Percentiles rank a stretch among this genome's conserved stretches.
phyloP scores from a whole-genome alignment of 2,113 vertebrate genomes.

The Menura novaehollandiae region DNA sequence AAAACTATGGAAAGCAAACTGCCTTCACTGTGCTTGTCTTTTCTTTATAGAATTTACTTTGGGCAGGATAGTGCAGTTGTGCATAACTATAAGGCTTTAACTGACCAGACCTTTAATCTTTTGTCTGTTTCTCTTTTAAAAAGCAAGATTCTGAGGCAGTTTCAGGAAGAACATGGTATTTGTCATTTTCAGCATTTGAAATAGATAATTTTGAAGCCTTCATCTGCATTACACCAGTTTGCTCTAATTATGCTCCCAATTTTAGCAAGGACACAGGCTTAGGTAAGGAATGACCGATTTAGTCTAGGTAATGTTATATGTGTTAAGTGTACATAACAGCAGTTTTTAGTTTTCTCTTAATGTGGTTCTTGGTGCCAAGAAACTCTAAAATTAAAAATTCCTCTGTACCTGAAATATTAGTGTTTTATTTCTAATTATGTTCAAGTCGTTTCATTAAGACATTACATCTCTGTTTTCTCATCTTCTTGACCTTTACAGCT shows the following conservation, averaged over 20 bases:
- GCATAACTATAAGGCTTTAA: neutral
- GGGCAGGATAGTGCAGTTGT: neutral
- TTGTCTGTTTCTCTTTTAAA: neutral
- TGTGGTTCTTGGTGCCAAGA: neutral
- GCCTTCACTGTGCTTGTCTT: neutral
- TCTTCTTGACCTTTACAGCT: neutral
- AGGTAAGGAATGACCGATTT: neutral
- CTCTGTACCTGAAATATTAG: neutral
- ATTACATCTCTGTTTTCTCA: neutral
- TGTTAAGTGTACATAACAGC: neutral
- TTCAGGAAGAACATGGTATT: neutral
- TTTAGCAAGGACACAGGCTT: neutral
- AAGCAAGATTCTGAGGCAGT: neutral
- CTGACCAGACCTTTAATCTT: neutral
- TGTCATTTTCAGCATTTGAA: neutral
- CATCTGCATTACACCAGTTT: neutral
- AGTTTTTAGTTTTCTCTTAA: neutral
- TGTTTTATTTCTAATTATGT: neutral
- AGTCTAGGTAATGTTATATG: neutral
- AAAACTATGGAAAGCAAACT: neutral
- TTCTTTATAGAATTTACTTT: neutral
- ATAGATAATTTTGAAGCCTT: neutral
- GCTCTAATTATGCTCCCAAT: neutral
- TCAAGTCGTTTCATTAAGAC: neutral
- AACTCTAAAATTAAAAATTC: neutral